These are phyloP conservation scores for Akabosia matsudoensis DNA, from an alignment of 1,140 invertebrate genomes.

Conservation along the genomic window DNA sequence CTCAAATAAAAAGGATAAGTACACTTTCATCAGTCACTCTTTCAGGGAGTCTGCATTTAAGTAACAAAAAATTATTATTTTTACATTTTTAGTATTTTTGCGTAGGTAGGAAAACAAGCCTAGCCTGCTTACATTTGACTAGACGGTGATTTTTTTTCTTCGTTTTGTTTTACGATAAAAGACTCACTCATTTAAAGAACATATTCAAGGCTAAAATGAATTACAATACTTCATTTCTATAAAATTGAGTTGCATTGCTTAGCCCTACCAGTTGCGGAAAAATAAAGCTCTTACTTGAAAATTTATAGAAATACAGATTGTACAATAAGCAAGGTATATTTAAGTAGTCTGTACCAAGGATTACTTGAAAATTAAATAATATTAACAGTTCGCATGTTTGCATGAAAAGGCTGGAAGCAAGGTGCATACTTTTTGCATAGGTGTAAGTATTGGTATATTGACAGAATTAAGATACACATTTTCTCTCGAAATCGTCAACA, in stretches of 20 bases:
- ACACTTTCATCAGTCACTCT: constrained; percentile 1
- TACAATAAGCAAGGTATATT: neutral
- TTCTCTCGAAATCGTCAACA: neutral
- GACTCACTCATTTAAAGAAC: too few species aligned
- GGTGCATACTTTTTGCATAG: neutral
- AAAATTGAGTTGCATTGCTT: neutral
- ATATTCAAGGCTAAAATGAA: too few species aligned
- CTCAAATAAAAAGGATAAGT: neutral
- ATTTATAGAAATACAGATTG: neutral
- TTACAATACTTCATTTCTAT: neutral
- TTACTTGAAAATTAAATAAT: too few species aligned
- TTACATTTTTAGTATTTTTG: neutral
- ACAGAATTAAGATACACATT: neutral
- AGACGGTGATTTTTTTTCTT: neutral
- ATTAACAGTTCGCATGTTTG: neutral
- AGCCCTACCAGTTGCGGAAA: neutral
- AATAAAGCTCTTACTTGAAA: neutral
- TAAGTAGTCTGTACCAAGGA: neutral
- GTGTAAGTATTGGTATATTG: neutral
- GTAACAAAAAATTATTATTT: neutral
- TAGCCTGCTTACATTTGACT: neutral
- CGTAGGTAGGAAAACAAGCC: neutral
- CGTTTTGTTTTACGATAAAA: too few species aligned
- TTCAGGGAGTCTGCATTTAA: neutral
- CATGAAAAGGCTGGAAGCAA: neutral